Evolutionary conservation across 2,888 invertebrate species (phyloP).

Genomic region (Limnephilus rhombicus): DNA sequence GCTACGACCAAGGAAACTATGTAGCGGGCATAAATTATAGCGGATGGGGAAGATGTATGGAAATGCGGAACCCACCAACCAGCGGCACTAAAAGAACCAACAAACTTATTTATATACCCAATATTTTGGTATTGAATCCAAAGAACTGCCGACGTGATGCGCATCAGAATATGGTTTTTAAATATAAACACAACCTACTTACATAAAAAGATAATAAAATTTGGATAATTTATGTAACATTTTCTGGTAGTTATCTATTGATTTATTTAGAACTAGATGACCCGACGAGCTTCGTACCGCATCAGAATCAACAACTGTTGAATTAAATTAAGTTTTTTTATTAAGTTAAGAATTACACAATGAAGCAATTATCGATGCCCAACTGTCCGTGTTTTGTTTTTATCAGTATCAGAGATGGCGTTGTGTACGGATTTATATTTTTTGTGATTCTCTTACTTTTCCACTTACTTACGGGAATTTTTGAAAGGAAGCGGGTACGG

Average conservation of each 20-base stretch:
- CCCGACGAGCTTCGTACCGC: too few relatives aligned
- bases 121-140: background rate
- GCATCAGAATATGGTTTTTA: background rate
- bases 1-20: conserved; percentile 10
- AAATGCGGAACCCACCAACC: background rate
- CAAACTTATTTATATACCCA: background rate
- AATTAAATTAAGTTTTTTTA: too few relatives aligned
- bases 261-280: too few relatives aligned
- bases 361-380: too few relatives aligned
- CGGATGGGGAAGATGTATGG: background rate
- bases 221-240: background rate
- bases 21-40: background rate
- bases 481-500: too few relatives aligned
- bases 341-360: too few relatives aligned
- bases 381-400: too few relatives aligned
- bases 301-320: too few relatives aligned
- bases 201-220: background rate
- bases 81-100: background rate
- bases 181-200: background rate
- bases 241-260: background rate
- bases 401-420: too few relatives aligned
- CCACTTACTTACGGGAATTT: too few relatives aligned
- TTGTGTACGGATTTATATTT: too few relatives aligned
- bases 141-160: background rate
- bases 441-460: too few relatives aligned